Percentiles rank a stretch among this genome's conserved stretches.
These are phyloP conservation scores for human DNA, from an alignment of 2,113 vertebrate species.

Conservation along the genomic window DNA sequence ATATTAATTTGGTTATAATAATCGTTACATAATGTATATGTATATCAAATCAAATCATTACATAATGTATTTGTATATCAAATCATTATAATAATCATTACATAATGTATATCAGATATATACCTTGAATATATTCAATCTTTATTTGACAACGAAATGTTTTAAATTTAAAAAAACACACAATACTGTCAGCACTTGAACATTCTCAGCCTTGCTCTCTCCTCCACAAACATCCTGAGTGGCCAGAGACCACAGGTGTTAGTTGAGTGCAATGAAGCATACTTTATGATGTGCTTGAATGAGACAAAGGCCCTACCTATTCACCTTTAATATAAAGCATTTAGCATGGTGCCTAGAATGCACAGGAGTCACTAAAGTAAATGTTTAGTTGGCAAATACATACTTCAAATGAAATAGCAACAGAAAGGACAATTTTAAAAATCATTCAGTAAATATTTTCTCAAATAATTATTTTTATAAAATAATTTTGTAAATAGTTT, in stretches of 20 bases:
- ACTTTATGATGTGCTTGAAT: background rate
- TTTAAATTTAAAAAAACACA: background rate
- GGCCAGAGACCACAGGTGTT: background rate
- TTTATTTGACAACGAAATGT: background rate
- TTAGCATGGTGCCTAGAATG: background rate
- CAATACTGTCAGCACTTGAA: background rate
- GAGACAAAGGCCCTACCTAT: background rate
- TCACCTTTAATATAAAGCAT: background rate
- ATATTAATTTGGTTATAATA: background rate
- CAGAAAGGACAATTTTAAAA: background rate
- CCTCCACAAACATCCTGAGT: background rate
- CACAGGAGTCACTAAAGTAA: background rate
- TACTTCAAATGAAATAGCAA: background rate
- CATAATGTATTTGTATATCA: background rate
- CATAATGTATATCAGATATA: background rate
- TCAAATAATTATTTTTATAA: background rate
- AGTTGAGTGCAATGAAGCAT: background rate
- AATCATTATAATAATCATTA: background rate
- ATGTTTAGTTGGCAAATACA: background rate
- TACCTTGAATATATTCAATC: background rate
- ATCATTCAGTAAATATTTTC: slow-evolving; percentile 23
- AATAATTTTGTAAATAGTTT: slow-evolving; percentile 16
- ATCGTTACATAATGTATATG: background rate
- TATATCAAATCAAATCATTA: background rate
- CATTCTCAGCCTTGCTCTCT: background rate